Conservation (phyloP, 1,140 invertebrate species). For the Pygmarrhopalites habei region DNA sequence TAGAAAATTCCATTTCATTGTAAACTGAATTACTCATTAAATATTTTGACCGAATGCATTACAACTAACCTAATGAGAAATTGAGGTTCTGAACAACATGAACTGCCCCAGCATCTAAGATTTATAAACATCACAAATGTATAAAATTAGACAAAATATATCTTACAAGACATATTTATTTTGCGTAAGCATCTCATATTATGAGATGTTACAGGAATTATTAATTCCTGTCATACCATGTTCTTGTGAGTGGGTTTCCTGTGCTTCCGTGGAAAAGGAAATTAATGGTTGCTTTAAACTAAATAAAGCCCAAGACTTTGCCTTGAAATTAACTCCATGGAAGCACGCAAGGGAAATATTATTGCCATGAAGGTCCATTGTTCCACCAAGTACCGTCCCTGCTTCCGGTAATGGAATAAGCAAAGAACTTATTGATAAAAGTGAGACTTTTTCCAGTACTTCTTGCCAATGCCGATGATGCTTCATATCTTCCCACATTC, state of each 20-base stretch:
- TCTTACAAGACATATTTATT: no score
- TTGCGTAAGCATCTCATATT: no score
- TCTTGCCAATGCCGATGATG: slow-evolving; percentile 56
- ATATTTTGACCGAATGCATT: no score
- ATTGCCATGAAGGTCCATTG: slow-evolving; percentile 77
- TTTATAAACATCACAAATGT: slow-evolving; percentile 6
- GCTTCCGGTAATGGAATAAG: slow-evolving; percentile 55
- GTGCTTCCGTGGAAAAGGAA: slow-evolving; percentile 89
- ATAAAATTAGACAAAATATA: no score
- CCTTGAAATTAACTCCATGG: slow-evolving; percentile 94
- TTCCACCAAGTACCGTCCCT: slow-evolving; percentile 84
- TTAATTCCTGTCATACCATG: slow-evolving; percentile 48
- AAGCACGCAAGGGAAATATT: slow-evolving; percentile 94
- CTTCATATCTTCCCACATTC: slow-evolving; percentile 38
- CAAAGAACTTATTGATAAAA: slow-evolving; percentile 47
- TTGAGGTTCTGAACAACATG: slow-evolving; percentile 81
- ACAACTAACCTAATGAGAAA: slow-evolving; percentile 74
- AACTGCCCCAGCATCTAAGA: slow-evolving; percentile 48
- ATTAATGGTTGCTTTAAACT: slow-evolving; percentile 90
- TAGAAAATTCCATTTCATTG: no score
- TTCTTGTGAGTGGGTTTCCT: slow-evolving; percentile 62
- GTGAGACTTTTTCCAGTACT: slow-evolving; percentile 48
- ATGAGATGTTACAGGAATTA: no score
- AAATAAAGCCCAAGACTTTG: slow-evolving; percentile 94
- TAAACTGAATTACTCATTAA: no score